Base-by-base conservation (phyloP, 2,888 invertebrate species). In the Leucophenga montana region DNA sequence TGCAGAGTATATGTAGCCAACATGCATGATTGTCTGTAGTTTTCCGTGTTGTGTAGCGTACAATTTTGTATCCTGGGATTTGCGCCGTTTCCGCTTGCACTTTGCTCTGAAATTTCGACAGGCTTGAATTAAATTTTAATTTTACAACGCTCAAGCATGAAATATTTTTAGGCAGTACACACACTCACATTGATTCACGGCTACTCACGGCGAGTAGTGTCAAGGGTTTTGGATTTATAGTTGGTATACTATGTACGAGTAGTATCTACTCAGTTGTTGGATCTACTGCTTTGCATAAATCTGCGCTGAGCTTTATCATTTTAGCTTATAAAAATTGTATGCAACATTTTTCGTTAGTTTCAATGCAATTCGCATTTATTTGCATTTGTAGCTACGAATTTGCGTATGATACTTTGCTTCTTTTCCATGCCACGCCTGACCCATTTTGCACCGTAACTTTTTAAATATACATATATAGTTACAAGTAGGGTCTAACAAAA, bases 121-220 rank as follows among this genome's bases (percentile, higher is more conserved):
- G 81, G 83, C 81, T 83, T 82, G 82, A 82, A 83, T 82, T 81
- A 83, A 82, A 82, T 83, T 82, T 83, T 83, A 82, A 83, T 82
- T 82, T 82, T 83, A 82, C 83, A 82, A 83, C 82, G 83, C 83
- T 82, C 83, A 82, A 83, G 80, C 81, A 83, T 82, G 83, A 83
- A 82, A 82, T 83, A 8, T 5, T 22, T 56, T 56, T 56, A 1
- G 6, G 22, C 27, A n/a, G n/a, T 14, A 11, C 22, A 56, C 13
- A 18, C 27, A 22, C 14, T 22, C 56, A 22, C 56, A 14, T 56
- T 22, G 22, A 27, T 56, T 56, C 22, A 22, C 0, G 22, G 27
- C 22, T 56, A 22, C 11, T 39, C 39, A 39, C 39, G 11, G 39
- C 9, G 39, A 8, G 11, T 39, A 11, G 39, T 39, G 11, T 39